Evolutionary conservation across 2,113 vertebrate genomes (phyloP), one percentile per base, ranked within the genome.

Genomic region (Coracopsis vasa): DNA sequence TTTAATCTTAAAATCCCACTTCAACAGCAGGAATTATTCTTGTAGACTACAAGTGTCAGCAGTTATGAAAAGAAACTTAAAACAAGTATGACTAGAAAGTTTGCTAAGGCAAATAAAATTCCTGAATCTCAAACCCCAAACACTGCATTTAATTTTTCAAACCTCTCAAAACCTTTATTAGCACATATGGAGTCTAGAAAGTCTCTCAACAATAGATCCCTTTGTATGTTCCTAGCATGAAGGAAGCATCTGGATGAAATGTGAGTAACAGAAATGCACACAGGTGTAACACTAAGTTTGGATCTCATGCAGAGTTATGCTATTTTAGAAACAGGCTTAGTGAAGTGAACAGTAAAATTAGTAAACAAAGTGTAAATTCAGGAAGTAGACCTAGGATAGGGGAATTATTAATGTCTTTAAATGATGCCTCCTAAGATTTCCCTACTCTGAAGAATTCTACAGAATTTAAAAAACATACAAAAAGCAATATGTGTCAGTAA

Each of bases 231-330:
- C 58, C 51, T 45, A 75, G 42, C 21, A 56, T 5, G 88, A 96
- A 93, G 85, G 80, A 96, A 96, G 88, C 94, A 96, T 86, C 80
- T 95, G 88, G 92, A 89, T 83, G 92, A 95, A 96, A 95, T 79
- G 69, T 92, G 95, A 97, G 79, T 58, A 93, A 90, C 78, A 95
- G 67, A 92, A 94, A 93, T 41, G 21, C 28, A 87, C 65, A 64
- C 93, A 96, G 89, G 85, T 96, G 90, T 94, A 96, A 95, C 1
- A 0, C n/a, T 72, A 67, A 67, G 9, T 91, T 56, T 80, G 74
- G 50, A 86, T 51, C 87, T 84, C 88, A 70, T 39, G 64, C 17
- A 66, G 54, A 92, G 21, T 80, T 90, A 41, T 79, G 28, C 24
- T 86, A 35, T 70, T 79, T 73, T 48, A 85, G 48, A 84, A 86